Percentiles rank a stretch among this genome's conserved stretches.
These are phyloP conservation scores for Lasiurus borealis DNA, from an alignment of 2,113 vertebrate species.

Conservation along the genomic window DNA sequence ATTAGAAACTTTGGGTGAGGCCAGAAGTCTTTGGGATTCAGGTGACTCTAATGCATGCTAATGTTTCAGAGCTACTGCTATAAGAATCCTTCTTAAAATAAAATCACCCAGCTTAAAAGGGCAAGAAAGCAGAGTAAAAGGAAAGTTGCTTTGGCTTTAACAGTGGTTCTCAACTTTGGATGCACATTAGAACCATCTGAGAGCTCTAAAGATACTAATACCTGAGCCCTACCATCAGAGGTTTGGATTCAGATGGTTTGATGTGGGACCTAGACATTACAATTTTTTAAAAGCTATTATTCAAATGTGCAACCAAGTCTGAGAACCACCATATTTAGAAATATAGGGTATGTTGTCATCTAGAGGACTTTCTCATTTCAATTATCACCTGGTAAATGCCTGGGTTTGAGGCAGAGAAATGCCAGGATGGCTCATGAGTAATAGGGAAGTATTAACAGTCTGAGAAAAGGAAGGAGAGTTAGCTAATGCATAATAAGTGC, in stretches of 20 bases:
- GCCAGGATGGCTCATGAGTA: background rate
- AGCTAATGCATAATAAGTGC: background rate
- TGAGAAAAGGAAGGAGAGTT: background rate
- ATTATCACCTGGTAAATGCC: background rate
- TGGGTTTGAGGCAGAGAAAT: background rate
- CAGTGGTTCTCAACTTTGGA: background rate
- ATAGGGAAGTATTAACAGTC: background rate
- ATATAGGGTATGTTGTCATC: background rate
- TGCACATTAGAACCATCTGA: slow-evolving; percentile 5
- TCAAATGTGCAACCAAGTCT: background rate
- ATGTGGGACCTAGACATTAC: background rate
- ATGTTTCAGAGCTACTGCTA: background rate
- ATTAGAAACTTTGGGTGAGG: background rate
- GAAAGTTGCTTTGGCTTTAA: background rate
- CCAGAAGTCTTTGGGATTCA: background rate
- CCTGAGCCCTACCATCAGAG: background rate
- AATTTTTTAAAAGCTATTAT: slow-evolving; percentile 8
- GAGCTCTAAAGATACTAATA: background rate
- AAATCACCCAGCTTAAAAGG: background rate
- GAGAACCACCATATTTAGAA: slow-evolving; percentile 40
- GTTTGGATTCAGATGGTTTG: background rate
- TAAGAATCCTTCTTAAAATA: background rate
- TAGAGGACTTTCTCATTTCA: slow-evolving; percentile 20
- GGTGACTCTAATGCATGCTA: background rate
- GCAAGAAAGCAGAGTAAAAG: background rate